Evolutionary conservation across 2,888 invertebrate species (phyloP), one percentile per base, ranked within the genome.

Genomic region (Mechanitis mazaeus): DNA sequence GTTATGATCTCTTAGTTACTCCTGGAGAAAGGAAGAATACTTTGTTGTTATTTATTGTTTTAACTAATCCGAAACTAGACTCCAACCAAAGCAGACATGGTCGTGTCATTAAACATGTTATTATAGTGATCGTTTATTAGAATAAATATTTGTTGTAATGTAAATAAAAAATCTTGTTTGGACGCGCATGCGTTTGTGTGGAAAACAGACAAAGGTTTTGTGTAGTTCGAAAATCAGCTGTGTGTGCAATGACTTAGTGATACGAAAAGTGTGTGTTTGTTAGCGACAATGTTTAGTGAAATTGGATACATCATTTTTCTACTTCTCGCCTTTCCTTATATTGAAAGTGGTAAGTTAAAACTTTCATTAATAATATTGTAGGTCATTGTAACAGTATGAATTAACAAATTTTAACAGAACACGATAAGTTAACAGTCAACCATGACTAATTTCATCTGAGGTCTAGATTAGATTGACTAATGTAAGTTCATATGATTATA

Each of bases 241-340:
- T 90, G 82, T 81, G 83, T 89, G 91, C 87, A 79, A 91, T 91
- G 91, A 88, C 88, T 90, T 89, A 85, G 86, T 87, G 85, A 80
- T 84, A 81, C 74, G 74, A 81, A 83, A 85, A 87, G 81, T 83
- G 87, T 83, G 83, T 83, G 83, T 80, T 83, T 78, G 72, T 76
- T 80, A 83, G 84, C 83, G 80, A 91, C 91, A 91, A 92, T 92
- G 92, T 91, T 92, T 79, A 91, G 91, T 91, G 92, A 91, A 89
- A 91, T 91, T 90, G 91, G 91, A 91, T 93, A 93, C 87, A 91
- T 92, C 85, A 89, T 92, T 79, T 93, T 93, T 87, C 89, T 93
- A 84, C 91, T 94, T 80, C 90, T 93, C 79, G 91, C 93, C 80
- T 91, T 93, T 79, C 93, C 93, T 75, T 92, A 92, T 84, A 93